phyloP scores from a whole-genome alignment of 2,113 vertebrate genomes.

The Tetrao urogallus region DNA sequence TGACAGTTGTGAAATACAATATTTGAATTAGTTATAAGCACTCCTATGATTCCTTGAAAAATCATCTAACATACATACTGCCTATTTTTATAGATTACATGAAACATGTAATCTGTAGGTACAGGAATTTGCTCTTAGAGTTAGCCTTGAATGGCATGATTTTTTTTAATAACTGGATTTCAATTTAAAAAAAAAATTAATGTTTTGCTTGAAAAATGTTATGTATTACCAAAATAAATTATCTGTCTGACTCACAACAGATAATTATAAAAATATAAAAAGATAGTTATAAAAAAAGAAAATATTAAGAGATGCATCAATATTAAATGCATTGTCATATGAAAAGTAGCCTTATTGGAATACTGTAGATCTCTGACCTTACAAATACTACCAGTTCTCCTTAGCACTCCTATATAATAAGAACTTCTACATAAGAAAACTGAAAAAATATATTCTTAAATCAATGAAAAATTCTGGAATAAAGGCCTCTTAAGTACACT shows the following conservation, averaged over 20 bases:
- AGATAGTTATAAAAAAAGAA: background rate
- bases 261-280: too few species aligned
- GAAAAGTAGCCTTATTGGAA: constrained; percentile 47
- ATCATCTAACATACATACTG: background rate
- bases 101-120: constrained; percentile 9
- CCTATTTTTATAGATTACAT: constrained; percentile 5
- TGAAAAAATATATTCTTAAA: constrained; percentile 63
- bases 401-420: constrained; percentile 39
- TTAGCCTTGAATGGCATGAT: background rate
- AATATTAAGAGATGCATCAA: background rate
- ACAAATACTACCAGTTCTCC: constrained; percentile 57
- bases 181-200: constrained; percentile 29
- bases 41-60: background rate
- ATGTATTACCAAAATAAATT: constrained; percentile 9
- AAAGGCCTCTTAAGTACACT: constrained; percentile 44
- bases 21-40: background rate
- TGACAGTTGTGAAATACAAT: background rate
- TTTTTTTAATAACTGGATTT: constrained; percentile 6
- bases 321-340: constrained; percentile 47
- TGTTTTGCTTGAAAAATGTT: constrained; percentile 31
- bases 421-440: constrained; percentile 27
- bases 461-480: constrained; percentile 45
- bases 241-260: constrained; percentile 12
- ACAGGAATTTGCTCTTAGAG: background rate
- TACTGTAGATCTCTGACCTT: constrained; percentile 42